Conservation (phyloP, 2,888 invertebrate genomes). For the Orchesellides sinensis region DNA sequence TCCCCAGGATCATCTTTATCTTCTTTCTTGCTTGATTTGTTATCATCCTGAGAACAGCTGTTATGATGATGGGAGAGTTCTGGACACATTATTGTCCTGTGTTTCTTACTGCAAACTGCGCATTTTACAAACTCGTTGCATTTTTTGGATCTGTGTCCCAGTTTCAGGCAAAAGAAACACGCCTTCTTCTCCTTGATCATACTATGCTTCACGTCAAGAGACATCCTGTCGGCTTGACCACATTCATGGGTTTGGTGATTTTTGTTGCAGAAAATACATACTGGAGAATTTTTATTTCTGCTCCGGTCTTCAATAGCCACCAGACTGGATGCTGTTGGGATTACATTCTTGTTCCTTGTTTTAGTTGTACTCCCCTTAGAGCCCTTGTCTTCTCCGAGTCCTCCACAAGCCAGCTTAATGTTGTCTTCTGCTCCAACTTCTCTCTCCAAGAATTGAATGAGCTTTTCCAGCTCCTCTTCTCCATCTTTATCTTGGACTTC, state of each 20-base stretch:
- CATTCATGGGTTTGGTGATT: neutral
- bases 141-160: neutral
- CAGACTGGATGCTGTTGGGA: neutral
- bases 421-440: constrained; percentile 44
- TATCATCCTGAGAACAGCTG: neutral
- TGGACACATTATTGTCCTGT: neutral
- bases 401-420: constrained; percentile 19
- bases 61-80: neutral
- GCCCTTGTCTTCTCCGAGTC: neutral
- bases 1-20: neutral
- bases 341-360: no score
- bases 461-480: neutral
- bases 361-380: neutral
- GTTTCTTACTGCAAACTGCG: neutral
- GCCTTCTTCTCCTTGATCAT: neutral
- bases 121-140: neutral
- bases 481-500: constrained; percentile 12
- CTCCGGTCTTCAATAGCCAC: neutral
- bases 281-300: neutral
- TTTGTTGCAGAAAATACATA: constrained; percentile 1
- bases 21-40: neutral
- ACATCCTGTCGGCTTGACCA: neutral
- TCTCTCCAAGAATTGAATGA: constrained; percentile 36
- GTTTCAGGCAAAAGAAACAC: neutral
- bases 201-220: neutral